These are phyloP conservation scores for Gila robusta DNA, from an alignment of 2,797 vertebrate genomes.

Conservation along the genomic window DNA sequence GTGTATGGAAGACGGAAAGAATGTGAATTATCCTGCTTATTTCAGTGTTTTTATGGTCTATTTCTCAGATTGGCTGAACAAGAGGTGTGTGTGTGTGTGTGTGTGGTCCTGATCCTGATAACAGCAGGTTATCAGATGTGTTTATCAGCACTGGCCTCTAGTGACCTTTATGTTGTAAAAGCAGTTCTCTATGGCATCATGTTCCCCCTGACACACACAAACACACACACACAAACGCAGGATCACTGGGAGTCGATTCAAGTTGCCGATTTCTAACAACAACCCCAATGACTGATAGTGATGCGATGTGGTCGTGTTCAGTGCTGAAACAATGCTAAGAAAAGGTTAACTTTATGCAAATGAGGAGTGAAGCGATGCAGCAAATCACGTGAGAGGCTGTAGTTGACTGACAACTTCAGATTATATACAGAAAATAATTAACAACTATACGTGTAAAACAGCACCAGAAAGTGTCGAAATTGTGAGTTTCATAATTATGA, in stretches of 20 bases:
- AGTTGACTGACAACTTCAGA: background rate
- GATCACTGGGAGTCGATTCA: background rate
- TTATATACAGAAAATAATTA: background rate
- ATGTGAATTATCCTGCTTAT: background rate
- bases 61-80: background rate
- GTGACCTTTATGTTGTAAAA: conserved; percentile 34
- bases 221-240: background rate
- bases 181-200: conserved; percentile 1
- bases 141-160: conserved; percentile 23
- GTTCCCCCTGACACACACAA: too few species aligned
- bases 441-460: background rate
- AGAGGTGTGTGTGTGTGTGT: background rate
- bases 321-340: background rate
- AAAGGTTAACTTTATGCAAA: background rate
- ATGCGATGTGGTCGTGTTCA: background rate
- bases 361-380: background rate
- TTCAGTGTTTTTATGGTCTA: background rate
- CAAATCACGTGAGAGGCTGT: background rate
- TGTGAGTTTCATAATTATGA: background rate
- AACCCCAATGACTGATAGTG: background rate
- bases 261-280: too few species aligned
- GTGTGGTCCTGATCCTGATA: background rate
- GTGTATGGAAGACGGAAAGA: too few species aligned
- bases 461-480: background rate
- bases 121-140: conserved; percentile 17